Evolutionary conservation across 2,797 vertebrate species (phyloP), one percentile per base, ranked within the genome.

Genomic region (Pygocentrus nattereri): DNA sequence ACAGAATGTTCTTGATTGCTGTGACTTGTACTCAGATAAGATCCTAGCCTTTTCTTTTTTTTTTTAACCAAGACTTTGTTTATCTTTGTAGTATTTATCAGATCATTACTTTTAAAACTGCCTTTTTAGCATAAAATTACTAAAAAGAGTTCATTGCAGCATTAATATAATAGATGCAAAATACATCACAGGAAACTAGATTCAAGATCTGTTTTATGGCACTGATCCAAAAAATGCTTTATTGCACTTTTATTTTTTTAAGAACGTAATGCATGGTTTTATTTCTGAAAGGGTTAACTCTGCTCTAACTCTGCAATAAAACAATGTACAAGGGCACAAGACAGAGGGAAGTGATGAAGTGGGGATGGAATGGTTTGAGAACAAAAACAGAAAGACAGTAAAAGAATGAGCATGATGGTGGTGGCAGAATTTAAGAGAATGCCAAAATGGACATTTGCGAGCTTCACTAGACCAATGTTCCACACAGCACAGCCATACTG

Each of bases 361-460:
- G 64, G 62, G 74, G 61, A 71, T 76, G 31, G 56, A 44, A 78
- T 30, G 38, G 3, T 15, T 30, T 65, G 30, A 44, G 16, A 8
- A 19, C 25, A 8, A 11, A 13, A 31, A 56, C 58, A n/a, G 16
- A 27, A 13, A 78, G 1, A 67, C n/a, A 70, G 59, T 23, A 65
- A 74, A 65, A 64, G 44, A 65, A 30, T 54, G 8, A 62, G 41
- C 47, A 18, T 47, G 52, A 31, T 27, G 18, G 49, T 50, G 69
- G 38, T 31, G 21, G 19, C 78, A 47, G 73, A 80, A 83, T 79
- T 75, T 76, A 80, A 50, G 75, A 74, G 62, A 80, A 80, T 80
- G 19, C 61, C 78, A 62, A 30, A 52, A 76, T 1, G 25, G 72
- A 72, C 59, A 82, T 38, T 54, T 27, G 72, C 75, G 65, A 49